Evolutionary conservation across 2,888 invertebrate species (phyloP), one percentile per base, ranked within the genome.

Genomic region (Tiphia femorata): DNA sequence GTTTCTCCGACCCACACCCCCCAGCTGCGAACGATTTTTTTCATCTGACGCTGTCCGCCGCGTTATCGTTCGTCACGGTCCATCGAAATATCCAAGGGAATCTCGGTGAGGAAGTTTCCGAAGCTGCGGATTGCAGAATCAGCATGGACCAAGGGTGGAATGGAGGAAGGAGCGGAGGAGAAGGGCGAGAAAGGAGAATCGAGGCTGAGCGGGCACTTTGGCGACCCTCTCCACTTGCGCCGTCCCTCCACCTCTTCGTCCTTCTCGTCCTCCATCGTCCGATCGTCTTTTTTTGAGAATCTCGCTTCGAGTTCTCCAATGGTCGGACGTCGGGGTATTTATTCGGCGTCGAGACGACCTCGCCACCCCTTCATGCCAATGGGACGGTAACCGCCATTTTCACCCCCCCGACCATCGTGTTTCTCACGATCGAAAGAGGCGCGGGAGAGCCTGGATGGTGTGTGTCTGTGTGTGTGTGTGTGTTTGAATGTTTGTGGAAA

Each of bases 281-380:
- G 38, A 8, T 14, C 23, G 12, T 27, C 12, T 25, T 17, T 20
- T 35, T 25, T 14, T 30, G 16, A 20, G 30, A 21, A 14, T 38
- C 27, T 29, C 20, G 41, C 49, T 30, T 40, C 25, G 12, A 52
- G 58, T 58, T 58, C 53, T 35, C 49, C 52, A 46, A 62, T 62
- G 54, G 55, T 16, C 42, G 47, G 50, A 43, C 33, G 58, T 23
- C 30, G 49, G n/a, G n/a, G 49, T 64, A 64, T 64, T 64, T 64
- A 64, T 63, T 64, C 64, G 64, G 35, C 52, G 59, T 41, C 50
- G 48, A 44, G 52, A 48, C 47, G 40, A 2, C 40, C 14, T 14
- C 25, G 25, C 42, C 29, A 38, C 30, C 27, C 41, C 25, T 17
- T n/a, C n/a, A n/a, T n/a, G n/a, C n/a, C n/a, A n/a, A 35, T 17